Evolutionary conservation across 2,113 vertebrate genomes (phyloP).

Genomic region (Agapornis roseicollis): DNA sequence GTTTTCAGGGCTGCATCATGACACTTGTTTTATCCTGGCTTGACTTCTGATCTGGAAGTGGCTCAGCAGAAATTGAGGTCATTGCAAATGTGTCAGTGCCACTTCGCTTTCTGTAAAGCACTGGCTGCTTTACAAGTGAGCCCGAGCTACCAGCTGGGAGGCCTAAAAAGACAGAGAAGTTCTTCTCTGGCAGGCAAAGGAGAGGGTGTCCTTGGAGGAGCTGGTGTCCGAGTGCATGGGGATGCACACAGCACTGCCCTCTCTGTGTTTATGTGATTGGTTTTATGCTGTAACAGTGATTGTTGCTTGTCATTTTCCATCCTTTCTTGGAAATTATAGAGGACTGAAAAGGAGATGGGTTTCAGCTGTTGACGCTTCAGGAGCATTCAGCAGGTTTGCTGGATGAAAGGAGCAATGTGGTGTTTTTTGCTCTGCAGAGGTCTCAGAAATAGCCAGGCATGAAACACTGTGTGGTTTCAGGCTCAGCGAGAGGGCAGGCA

Average conservation of each 20-base stretch:
- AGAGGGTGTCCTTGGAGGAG: neutral
- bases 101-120: neutral
- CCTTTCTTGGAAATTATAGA: conserved; percentile 39
- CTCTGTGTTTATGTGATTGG: fast-evolving
- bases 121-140: neutral
- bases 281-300: neutral
- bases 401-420: neutral
- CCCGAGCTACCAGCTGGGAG: neutral
- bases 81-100: neutral
- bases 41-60: neutral
- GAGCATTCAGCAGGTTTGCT: neutral
- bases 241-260: neutral
- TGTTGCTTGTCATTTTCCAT: conserved; percentile 7
- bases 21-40: neutral
- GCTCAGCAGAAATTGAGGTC: neutral
- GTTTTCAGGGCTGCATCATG: neutral
- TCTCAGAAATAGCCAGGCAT: neutral
- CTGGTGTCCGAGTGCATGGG: fast-evolving
- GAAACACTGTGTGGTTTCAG: neutral
- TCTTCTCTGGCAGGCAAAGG: neutral
- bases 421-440: neutral
- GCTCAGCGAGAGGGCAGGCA: neutral
- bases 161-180: neutral
- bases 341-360: conserved; percentile 5
- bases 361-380: neutral